A percentile compares a stretch with the other conserved stretches of the same genome.
phyloP scores from a whole-genome alignment of 2,888 invertebrate genomes.

The Odontothrips loti region DNA sequence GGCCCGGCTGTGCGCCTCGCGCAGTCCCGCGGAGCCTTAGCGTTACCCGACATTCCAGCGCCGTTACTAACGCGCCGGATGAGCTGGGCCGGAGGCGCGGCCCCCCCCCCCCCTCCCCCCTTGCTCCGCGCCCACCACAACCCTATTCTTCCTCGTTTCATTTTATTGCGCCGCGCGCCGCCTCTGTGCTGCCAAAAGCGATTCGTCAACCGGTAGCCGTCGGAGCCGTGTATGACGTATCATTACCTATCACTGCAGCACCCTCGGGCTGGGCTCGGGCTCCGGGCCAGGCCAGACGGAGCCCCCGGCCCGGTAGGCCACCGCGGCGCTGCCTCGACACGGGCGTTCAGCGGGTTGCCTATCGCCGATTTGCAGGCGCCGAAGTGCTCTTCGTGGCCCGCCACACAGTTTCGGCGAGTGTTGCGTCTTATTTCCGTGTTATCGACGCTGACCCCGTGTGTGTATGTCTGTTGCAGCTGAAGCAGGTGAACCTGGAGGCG shows the following conservation, averaged over 20 bases:
- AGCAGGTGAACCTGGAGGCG: constrained; percentile 44
- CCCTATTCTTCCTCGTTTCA: no score
- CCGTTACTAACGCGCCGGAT: constrained; percentile 4
- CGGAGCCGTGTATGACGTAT: not conserved
- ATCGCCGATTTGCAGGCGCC: no score
- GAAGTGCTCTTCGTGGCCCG: no score
- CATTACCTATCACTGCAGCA: not conserved
- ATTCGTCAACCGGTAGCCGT: not conserved
- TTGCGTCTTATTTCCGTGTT: no score
- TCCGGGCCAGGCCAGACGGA: not conserved
- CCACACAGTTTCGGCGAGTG: not conserved
- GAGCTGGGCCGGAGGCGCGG: not conserved
- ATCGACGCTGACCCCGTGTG: not conserved
- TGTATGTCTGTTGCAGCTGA: constrained; percentile 23
- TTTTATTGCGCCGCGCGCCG: not conserved
- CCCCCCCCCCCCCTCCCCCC: not conserved
- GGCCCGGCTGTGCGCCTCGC: no score
- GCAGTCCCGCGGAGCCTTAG: not conserved
- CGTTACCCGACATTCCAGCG: constrained; percentile 1
- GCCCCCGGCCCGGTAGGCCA: no score
- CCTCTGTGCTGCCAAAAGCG: not conserved
- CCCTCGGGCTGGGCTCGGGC: no score
- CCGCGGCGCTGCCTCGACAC: no score
- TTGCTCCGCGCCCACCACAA: not conserved
- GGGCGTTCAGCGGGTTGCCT: no score